Percentiles rank a stretch among this genome's conserved stretches.
Conservation (phyloP, 2,797 vertebrate species). For the Siniperca scherzeri region DNA sequence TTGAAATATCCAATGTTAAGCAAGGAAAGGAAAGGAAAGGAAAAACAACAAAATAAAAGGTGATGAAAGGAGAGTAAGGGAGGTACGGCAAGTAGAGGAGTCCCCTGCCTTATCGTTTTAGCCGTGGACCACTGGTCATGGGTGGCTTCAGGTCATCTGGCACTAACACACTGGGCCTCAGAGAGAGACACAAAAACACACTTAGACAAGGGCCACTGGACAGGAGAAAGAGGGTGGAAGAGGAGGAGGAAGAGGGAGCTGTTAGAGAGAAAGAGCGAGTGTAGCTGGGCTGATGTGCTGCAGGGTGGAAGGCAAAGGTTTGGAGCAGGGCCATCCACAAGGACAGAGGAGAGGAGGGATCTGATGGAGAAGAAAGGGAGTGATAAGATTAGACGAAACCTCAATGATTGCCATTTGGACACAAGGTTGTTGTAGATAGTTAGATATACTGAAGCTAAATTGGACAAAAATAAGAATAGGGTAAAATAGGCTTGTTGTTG, state of each 20-base stretch:
- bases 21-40: neutral
- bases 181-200: constrained; percentile 66
- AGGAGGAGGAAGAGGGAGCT: constrained; percentile 19
- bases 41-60: constrained; percentile 39
- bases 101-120: constrained; percentile 70
- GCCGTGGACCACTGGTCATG: constrained; percentile 63
- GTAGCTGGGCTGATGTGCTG: constrained; percentile 32
- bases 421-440: constrained; percentile 22
- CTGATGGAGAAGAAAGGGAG: constrained; percentile 17
- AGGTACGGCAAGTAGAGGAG: constrained; percentile 41
- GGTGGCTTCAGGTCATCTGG: constrained; percentile 75
- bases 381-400: constrained; percentile 39
- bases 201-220: constrained; percentile 75
- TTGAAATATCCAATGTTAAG: constrained; percentile 5
- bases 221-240: constrained; percentile 30
- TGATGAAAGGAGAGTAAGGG: constrained; percentile 27
- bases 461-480: neutral
- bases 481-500: neutral
- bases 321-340: constrained; percentile 37
- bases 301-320: constrained; percentile 47
- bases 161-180: constrained; percentile 69
- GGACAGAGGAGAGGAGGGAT: constrained; percentile 32
- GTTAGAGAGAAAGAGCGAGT: constrained; percentile 26
- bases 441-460: neutral
- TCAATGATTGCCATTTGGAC: constrained; percentile 12